Evolutionary conservation across 1,140 invertebrate genomes (phyloP).

Genomic region (Phocides pigmalion): DNA sequence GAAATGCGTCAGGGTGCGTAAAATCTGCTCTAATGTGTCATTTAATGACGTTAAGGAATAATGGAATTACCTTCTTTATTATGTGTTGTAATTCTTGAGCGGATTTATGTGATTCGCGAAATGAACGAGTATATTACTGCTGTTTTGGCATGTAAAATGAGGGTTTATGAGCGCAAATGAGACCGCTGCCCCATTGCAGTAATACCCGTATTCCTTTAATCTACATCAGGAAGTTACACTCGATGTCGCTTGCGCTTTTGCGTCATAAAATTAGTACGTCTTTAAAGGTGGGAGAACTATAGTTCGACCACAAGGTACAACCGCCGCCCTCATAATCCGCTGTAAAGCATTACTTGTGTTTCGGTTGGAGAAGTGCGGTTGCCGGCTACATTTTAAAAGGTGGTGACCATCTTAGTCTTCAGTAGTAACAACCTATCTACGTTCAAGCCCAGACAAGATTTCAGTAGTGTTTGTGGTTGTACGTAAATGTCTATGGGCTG

Average conservation of each 20-base stretch:
- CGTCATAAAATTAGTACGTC: background rate
- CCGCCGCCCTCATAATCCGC: too few species aligned
- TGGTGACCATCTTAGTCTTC: too few species aligned
- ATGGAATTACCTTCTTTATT: constrained; percentile 28
- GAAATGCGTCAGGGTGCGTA: constrained; percentile 39
- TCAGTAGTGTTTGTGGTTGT: too few species aligned
- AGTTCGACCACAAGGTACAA: too few species aligned
- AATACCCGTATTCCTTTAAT: constrained; percentile 3
- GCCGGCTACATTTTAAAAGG: too few species aligned
- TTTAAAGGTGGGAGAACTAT: too few species aligned
- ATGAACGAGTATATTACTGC: constrained; percentile 1
- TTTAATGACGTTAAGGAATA: constrained; percentile 46
- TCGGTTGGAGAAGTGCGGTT: too few species aligned
- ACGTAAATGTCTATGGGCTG: too few species aligned
- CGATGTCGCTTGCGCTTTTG: constrained; percentile 6
- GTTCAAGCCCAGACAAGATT: too few species aligned
- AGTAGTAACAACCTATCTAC: too few species aligned
- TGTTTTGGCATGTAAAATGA: constrained; percentile 4
- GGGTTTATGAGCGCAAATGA: constrained; percentile 7
- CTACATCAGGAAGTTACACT: background rate
- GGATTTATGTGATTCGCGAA: constrained; percentile 27
- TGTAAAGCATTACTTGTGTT: too few species aligned
- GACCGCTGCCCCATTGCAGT: background rate
- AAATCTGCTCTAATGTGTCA: constrained; percentile 56
- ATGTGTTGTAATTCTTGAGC: constrained; percentile 27